Percentiles rank a stretch among this genome's conserved stretches.
Evolutionary conservation across 1,140 invertebrate species (phyloP).

Genomic region (Aethina tumida): DNA sequence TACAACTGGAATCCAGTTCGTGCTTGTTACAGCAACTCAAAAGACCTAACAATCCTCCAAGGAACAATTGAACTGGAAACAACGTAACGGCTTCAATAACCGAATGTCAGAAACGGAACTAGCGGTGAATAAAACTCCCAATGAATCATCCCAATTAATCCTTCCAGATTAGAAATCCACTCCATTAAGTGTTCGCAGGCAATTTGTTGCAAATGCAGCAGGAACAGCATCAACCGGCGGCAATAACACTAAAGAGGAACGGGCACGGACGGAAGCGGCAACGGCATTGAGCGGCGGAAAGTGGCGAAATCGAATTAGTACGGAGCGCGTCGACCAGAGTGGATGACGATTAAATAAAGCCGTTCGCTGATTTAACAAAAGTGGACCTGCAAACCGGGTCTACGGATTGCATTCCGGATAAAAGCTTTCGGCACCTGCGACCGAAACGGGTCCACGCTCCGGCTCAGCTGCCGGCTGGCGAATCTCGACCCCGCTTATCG

Average conservation of each 20-base stretch:
- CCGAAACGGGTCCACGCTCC: slow-evolving; percentile 5
- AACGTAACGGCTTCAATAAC: too few relatives aligned
- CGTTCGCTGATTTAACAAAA: slow-evolving; percentile 18
- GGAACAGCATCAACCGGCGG: not conserved
- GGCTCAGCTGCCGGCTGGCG: slow-evolving; percentile 2
- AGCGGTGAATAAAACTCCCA: slow-evolving; percentile 2
- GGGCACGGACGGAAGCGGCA: too few relatives aligned
- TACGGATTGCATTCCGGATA: slow-evolving; percentile 19
- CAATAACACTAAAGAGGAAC: too few relatives aligned
- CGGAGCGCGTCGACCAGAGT: too few relatives aligned
- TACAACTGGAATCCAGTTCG: too few relatives aligned
- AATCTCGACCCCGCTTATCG: slow-evolving; percentile 11
- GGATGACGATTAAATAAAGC: too few relatives aligned
- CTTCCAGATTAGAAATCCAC: slow-evolving; percentile 1
- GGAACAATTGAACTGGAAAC: too few relatives aligned
- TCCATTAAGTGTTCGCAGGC: not conserved
- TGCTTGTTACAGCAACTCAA: too few relatives aligned
- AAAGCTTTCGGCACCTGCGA: slow-evolving; percentile 19
- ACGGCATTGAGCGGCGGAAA: too few relatives aligned
- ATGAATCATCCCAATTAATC: not conserved
- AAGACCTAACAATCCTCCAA: too few relatives aligned
- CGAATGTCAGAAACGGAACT: too few relatives aligned
- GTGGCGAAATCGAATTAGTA: too few relatives aligned
- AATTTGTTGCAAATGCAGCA: not conserved
- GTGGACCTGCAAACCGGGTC: slow-evolving; percentile 16